Percentiles rank a stretch among this genome's conserved stretches.
phyloP scores from a whole-genome alignment of 2,797 vertebrate genomes.

The Lepilemur septentrionalis region DNA sequence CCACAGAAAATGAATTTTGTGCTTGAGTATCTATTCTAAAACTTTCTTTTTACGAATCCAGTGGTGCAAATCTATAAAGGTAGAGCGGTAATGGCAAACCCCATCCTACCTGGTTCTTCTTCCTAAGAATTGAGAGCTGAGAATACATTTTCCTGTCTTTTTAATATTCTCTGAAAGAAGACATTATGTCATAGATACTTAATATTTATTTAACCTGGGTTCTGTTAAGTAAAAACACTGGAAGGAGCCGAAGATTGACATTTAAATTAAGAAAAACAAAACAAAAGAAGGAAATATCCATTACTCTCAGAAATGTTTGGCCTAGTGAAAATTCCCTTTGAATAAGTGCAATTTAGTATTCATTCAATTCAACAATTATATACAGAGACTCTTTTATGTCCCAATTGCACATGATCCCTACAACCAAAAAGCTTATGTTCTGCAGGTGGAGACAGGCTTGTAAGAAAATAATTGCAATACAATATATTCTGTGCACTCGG shows the following conservation, averaged over 20 bases:
- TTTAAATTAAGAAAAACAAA: slow-evolving; percentile 30
- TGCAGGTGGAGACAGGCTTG: not conserved
- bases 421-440: not conserved
- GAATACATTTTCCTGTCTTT: not conserved
- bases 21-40: not conserved
- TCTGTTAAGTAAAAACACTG: not conserved
- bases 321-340: not conserved
- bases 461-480: not conserved
- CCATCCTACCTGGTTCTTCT: not conserved
- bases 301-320: slow-evolving; percentile 10
- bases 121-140: not conserved
- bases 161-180: not conserved
- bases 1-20: not conserved
- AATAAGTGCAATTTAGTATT: not conserved
- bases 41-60: not conserved
- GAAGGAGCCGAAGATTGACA: slow-evolving; percentile 3
- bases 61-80: not conserved
- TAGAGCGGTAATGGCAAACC: not conserved
- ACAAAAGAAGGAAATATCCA: not conserved
- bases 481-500: not conserved
- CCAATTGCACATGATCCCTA: not conserved
- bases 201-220: not conserved
- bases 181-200: not conserved
- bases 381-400: not conserved
- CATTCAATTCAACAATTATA: not conserved